phyloP scores from a whole-genome alignment of 2,797 vertebrate genomes.

The Geotrypetes seraphini region DNA sequence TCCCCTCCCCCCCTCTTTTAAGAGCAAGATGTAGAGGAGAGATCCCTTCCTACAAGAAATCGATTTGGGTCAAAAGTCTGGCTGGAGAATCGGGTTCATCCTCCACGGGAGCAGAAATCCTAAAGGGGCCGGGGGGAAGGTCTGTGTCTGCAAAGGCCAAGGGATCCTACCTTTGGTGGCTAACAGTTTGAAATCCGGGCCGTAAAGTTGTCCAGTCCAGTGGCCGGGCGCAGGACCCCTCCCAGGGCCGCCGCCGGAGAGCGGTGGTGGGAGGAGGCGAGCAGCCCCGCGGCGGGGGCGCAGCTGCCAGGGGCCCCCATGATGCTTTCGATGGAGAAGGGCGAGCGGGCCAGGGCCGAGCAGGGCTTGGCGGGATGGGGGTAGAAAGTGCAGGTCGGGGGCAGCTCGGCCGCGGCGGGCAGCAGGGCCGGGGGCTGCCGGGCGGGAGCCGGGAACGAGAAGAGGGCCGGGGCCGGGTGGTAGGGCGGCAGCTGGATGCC shows the following conservation, averaged over 20 bases:
- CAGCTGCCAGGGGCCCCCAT: constrained; percentile 68
- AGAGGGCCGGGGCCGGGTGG: constrained; percentile 74
- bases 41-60: neutral
- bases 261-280: constrained; percentile 30
- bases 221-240: constrained; percentile 51
- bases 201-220: constrained; percentile 68
- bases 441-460: constrained; percentile 71
- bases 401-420: constrained; percentile 66
- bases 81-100: no score
- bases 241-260: constrained; percentile 48
- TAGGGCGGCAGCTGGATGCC: constrained; percentile 83
- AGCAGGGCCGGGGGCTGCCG: constrained; percentile 59
- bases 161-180: constrained; percentile 79
- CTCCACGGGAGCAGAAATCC: no score
- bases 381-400: constrained; percentile 69
- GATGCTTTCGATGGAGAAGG: constrained; percentile 92
- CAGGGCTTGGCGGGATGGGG: constrained; percentile 39
- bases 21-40: no score
- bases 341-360: constrained; percentile 48
- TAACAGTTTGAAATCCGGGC: constrained; percentile 80
- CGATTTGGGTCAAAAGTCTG: constrained; percentile 20
- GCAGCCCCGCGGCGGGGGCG: constrained; percentile 20
- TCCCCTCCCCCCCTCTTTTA: no score
- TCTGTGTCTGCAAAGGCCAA: no score
- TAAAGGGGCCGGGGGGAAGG: no score